Evolutionary conservation across 2,113 vertebrate genomes (phyloP).

Genomic region (Nanorana parkeri): DNA sequence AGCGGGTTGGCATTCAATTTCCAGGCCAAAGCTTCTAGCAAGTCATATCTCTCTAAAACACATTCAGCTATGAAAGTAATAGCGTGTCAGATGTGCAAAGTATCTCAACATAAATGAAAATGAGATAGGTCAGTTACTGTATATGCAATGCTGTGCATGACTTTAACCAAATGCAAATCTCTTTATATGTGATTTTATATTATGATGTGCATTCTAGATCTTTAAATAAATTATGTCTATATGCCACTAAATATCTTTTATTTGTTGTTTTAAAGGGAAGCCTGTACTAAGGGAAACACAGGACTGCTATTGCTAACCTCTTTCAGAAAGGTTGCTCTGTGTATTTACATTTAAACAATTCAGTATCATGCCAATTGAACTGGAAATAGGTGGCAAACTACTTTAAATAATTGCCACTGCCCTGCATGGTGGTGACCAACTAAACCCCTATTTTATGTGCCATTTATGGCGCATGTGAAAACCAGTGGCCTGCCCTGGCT

Average conservation of each 20-base stretch:
- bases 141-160: background rate
- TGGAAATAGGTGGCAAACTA: too few relatives aligned
- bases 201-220: background rate
- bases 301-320: too few relatives aligned
- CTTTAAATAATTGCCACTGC: too few relatives aligned
- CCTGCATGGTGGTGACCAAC: too few relatives aligned
- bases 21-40: constrained; percentile 32
- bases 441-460: too few relatives aligned
- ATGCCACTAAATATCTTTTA: background rate
- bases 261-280: background rate
- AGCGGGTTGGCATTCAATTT: constrained; percentile 43
- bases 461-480: too few relatives aligned
- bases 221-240: background rate
- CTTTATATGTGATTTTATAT: constrained; percentile 19
- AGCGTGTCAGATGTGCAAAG: constrained; percentile 33
- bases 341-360: too few relatives aligned
- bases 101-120: constrained; percentile 8
- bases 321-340: too few relatives aligned
- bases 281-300: too few relatives aligned
- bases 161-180: background rate
- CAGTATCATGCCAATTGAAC: too few relatives aligned
- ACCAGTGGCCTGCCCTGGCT: too few relatives aligned
- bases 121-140: constrained; percentile 43
- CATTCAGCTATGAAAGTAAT: constrained; percentile 40
- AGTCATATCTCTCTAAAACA: constrained; percentile 34